Conservation (phyloP, 2,888 invertebrate species). For the Hypselothyrea guttata region DNA sequence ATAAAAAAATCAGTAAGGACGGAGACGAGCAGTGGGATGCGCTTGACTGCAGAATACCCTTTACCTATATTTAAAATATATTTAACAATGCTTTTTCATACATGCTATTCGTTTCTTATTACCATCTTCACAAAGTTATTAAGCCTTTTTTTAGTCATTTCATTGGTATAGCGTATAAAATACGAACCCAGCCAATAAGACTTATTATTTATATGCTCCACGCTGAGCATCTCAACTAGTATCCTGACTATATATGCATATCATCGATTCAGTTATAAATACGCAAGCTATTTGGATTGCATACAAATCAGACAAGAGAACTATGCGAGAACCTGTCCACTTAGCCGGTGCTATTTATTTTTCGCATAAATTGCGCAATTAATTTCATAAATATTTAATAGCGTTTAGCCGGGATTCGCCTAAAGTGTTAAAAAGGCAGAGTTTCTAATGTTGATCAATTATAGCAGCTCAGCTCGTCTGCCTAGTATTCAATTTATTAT, state of each 20-base stretch:
- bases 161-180: too few species aligned
- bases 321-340: conserved; percentile 43
- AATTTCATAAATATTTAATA: conserved; percentile 46
- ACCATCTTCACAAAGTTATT: too few species aligned
- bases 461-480: conserved; percentile 21
- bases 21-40: too few species aligned
- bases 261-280: too few species aligned
- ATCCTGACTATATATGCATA: conserved; percentile 19
- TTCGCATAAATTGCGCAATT: conserved; percentile 48
- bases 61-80: too few species aligned
- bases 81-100: too few species aligned
- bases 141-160: too few species aligned
- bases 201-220: conserved; percentile 61
- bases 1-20: too few species aligned
- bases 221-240: conserved; percentile 50
- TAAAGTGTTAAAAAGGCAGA: neutral
- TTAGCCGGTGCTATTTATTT: conserved; percentile 26
- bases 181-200: conserved; percentile 18
- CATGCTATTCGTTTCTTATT: too few species aligned
- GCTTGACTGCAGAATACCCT: too few species aligned
- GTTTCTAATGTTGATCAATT: neutral
- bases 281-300: conserved; percentile 39
- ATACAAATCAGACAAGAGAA: conserved; percentile 46
- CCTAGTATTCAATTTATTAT: conserved; percentile 9
- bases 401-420: neutral